Evolutionary conservation across 1,140 invertebrate species (phyloP), one percentile per base, ranked within the genome.

Genomic region (Leguminivora glycinivorella): DNA sequence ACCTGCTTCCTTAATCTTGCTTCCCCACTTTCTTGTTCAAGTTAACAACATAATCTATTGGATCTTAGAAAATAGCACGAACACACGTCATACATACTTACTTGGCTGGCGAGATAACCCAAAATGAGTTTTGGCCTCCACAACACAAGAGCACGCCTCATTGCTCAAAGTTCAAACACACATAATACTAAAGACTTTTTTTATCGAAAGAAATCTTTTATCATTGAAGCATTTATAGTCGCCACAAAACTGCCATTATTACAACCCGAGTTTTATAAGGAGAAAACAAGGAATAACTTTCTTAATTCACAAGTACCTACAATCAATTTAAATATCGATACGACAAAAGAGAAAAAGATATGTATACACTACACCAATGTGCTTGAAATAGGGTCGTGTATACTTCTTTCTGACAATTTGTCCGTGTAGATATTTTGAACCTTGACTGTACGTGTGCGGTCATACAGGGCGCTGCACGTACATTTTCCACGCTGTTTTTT

Each of bases 221-320:
- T 47, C 17, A 22, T 52, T 52, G 1, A 52, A 52, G 6, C 47
- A 9, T 52, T 19, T 52, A 52, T 52, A 22, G 7, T 4, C 43
- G 12, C 1, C 4, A 52, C 7, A 52, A 52, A 52, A 52, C 47
- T 3, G 5, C 6, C 19, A 22, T 52, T 52, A 6, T 52, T 52
- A 6, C 22, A 7, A 52, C 47, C 47, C 4, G 2, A 52, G 47
- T 22, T 40, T 40, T 40, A 40, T 52, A 52, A 52, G 47, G 47
- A 22, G 47, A 52, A 52, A 52, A 52, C 47, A 52, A 52, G 17
- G 47, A 52, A 52, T 52, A 52, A 52, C 47, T 52, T 52, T 52
- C 47, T 52, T 52, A 22, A 19, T 52, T 52, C 19, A 10, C 47
- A 52, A 52, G 47, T 52, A n/a, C n/a, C n/a, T n/a, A n/a, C n/a